These are phyloP conservation scores for Dasypus novemcinctus DNA, from an alignment of 2,113 vertebrate species.

Conservation along the genomic window DNA sequence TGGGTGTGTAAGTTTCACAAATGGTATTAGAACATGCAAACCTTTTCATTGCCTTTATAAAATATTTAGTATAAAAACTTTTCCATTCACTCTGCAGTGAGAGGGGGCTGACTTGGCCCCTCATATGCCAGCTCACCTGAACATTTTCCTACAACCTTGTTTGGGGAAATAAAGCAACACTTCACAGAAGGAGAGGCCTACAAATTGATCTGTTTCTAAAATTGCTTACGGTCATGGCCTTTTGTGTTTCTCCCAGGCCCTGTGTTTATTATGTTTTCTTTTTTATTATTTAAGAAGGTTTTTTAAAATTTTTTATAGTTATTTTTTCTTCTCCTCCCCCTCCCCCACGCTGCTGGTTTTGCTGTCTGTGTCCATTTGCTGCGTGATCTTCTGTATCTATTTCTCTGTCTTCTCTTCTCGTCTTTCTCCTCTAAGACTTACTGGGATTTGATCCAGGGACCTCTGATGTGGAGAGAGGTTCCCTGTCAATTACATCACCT, in stretches of 20 bases:
- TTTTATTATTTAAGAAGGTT: neutral
- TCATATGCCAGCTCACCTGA: conserved; percentile 39
- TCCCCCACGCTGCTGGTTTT: too few relatives aligned
- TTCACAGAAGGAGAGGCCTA: conserved; percentile 1
- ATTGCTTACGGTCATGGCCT: neutral
- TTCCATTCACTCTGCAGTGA: conserved; percentile 6
- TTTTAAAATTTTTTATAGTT: too few relatives aligned
- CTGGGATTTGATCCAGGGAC: too few relatives aligned
- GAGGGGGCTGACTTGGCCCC: conserved; percentile 15
- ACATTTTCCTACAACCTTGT: conserved; percentile 57
- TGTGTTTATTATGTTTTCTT: neutral
- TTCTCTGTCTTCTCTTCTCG: too few relatives aligned
- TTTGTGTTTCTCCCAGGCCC: neutral
- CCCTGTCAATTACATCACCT: too few relatives aligned
- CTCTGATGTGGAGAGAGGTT: too few relatives aligned
- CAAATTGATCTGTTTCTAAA: neutral
- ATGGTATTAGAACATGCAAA: neutral
- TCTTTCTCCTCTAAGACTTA: too few relatives aligned
- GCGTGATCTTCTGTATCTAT: too few relatives aligned
- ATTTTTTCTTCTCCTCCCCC: too few relatives aligned
- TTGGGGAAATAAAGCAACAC: conserved; percentile 4
- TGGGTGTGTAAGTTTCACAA: neutral
- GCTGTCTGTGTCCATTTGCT: too few relatives aligned
- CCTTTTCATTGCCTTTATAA: neutral
- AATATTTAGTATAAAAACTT: conserved; percentile 19